Conservation (phyloP, 1,140 invertebrate genomes). For the Aphis craccivora region DNA sequence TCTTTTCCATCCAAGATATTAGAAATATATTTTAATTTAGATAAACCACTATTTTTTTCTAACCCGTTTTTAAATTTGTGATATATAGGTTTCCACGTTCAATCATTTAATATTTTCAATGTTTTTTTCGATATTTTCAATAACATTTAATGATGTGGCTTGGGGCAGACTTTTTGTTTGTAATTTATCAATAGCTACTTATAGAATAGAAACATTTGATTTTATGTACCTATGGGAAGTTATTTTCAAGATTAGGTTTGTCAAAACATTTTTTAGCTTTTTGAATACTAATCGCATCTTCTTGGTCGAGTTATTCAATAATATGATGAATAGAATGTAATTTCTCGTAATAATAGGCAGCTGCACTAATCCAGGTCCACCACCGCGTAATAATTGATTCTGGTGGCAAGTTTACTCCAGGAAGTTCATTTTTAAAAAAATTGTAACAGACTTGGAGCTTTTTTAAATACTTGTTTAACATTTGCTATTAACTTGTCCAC, state of each 20-base stretch:
- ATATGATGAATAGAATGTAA: background rate
- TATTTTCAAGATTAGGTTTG: background rate
- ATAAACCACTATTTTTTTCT: background rate
- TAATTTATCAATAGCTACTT: background rate
- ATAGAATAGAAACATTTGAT: constrained; percentile 9
- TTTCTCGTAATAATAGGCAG: background rate
- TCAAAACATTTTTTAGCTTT: background rate
- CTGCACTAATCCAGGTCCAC: background rate
- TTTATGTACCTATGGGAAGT: background rate
- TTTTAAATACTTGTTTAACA: no score
- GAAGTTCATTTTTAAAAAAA: background rate
- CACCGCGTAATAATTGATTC: background rate
- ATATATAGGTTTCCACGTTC: no score
- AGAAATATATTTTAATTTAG: background rate
- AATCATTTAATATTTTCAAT: background rate
- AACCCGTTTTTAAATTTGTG: no score
- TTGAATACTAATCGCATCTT: constrained; percentile 7
- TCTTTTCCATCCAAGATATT: background rate
- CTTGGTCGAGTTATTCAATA: background rate
- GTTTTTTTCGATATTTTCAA: background rate
- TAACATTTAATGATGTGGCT: background rate
- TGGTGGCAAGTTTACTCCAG: background rate
- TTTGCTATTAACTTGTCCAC: no score
- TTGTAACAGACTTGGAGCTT: background rate
- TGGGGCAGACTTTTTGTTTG: background rate